phyloP scores from a whole-genome alignment of 2,888 invertebrate species.

The Neria commutata region DNA sequence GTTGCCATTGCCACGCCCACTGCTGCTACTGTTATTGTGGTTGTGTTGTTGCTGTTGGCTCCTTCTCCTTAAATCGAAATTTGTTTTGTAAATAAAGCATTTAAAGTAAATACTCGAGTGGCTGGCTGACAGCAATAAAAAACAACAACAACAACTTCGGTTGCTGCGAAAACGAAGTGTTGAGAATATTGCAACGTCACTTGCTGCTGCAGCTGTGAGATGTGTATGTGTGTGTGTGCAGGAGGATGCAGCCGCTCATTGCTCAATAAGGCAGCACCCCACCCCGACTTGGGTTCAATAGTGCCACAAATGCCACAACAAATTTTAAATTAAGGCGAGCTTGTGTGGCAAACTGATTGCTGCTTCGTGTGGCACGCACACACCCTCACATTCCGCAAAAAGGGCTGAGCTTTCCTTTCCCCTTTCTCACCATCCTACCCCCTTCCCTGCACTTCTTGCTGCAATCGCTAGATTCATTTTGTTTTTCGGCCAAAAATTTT shows the following conservation, averaged over 20 bases:
- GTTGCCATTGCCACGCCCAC: not conserved
- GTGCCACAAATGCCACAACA: slow-evolving; percentile 1
- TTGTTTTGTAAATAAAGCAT: slow-evolving; percentile 10
- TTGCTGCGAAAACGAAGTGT: slow-evolving; percentile 1
- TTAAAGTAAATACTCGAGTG: not conserved
- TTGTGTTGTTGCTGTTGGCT: not conserved
- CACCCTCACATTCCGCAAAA: too few relatives aligned
- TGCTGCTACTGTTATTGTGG: not conserved
- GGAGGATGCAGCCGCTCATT: slow-evolving; percentile 34
- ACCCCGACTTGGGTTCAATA: not conserved
- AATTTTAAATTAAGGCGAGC: not conserved
- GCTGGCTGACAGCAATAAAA: not conserved
- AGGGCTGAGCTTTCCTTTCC: too few relatives aligned
- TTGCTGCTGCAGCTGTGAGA: too few relatives aligned
- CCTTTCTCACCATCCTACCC: not conserved
- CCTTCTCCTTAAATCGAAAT: slow-evolving; percentile 7
- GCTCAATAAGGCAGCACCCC: not conserved
- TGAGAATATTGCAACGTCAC: slow-evolving; percentile 6
- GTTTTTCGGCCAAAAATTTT: not conserved
- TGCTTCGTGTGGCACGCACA: too few relatives aligned
- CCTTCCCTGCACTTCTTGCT: not conserved
- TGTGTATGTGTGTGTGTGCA: slow-evolving; percentile 16
- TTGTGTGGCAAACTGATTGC: too few relatives aligned
- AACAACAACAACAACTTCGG: not conserved
- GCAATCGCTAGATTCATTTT: not conserved